These are phyloP conservation scores for Halichoerus grypus DNA, from an alignment of 2,113 vertebrate species.

Conservation along the genomic window DNA sequence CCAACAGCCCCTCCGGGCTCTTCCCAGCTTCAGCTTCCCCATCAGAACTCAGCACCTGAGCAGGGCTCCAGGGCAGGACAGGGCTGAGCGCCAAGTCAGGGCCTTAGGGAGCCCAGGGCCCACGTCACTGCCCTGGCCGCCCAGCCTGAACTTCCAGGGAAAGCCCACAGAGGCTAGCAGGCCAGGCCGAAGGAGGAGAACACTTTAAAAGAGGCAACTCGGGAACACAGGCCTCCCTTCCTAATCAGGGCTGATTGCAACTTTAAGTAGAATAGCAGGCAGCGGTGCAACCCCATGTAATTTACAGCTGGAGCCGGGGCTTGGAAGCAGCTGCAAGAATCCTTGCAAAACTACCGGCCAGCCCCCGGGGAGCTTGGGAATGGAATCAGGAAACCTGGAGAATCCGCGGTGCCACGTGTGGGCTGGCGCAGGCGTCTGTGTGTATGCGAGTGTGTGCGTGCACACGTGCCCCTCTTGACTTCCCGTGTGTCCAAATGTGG, in stretches of 20 bases:
- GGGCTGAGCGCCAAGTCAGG: background rate
- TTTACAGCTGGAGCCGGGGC: slow-evolving; percentile 46
- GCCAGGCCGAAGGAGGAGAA: slow-evolving; percentile 6
- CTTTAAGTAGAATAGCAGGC: slow-evolving; percentile 77
- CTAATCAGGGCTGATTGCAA: slow-evolving; percentile 59
- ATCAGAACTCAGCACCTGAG: background rate
- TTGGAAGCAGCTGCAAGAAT: slow-evolving; percentile 64
- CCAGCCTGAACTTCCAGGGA: background rate
- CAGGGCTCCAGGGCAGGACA: background rate
- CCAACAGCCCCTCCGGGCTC: background rate
- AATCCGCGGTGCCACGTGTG: slow-evolving; percentile 67
- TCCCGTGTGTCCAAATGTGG: background rate
- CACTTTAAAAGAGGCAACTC: slow-evolving; percentile 44
- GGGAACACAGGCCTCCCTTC: slow-evolving; percentile 52
- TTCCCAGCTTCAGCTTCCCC: background rate
- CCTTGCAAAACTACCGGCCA: slow-evolving; percentile 46
- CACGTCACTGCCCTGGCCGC: background rate
- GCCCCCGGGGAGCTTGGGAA: slow-evolving; percentile 31
- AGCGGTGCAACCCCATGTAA: slow-evolving; percentile 40
- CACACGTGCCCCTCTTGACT: background rate
- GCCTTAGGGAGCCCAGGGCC: background rate
- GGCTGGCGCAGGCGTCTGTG: background rate
- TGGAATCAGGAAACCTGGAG: slow-evolving; percentile 75
- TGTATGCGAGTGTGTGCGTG: background rate
- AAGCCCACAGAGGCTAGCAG: slow-evolving; percentile 36